phyloP scores from a whole-genome alignment of 2,113 vertebrate species.

The Heterochromis multidens region DNA sequence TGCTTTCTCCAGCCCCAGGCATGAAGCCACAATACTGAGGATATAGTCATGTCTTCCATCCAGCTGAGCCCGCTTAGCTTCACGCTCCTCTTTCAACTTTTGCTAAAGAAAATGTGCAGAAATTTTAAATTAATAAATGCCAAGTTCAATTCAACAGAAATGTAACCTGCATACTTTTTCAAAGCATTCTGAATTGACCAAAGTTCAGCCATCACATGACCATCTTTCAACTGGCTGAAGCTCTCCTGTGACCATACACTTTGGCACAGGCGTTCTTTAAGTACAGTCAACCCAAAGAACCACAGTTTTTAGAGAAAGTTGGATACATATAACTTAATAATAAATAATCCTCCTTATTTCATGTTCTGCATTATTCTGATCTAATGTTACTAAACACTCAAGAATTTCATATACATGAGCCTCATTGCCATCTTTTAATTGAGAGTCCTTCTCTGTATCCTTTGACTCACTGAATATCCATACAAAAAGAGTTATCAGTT shows the following conservation, averaged over 20 bases:
- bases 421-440: background rate
- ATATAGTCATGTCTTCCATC: constrained; percentile 89
- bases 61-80: constrained; percentile 84
- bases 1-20: constrained; percentile 80
- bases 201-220: background rate
- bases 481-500: too few relatives aligned
- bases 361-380: background rate
- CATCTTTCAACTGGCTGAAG: background rate
- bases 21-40: constrained; percentile 82
- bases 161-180: background rate
- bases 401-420: background rate
- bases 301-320: background rate
- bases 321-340: rapidly evolving
- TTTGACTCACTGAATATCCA: background rate
- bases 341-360: background rate
- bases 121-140: background rate
- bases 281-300: background rate
- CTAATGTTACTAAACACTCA: background rate
- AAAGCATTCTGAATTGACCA: background rate
- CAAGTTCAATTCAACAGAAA: background rate
- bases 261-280: constrained; percentile 24
- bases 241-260: constrained; percentile 7
- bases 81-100: constrained; percentile 91
- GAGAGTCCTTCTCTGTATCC: background rate
- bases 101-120: constrained; percentile 75